Evolutionary conservation across 2,113 vertebrate species (phyloP).

Genomic region (Heterochromis multidens): DNA sequence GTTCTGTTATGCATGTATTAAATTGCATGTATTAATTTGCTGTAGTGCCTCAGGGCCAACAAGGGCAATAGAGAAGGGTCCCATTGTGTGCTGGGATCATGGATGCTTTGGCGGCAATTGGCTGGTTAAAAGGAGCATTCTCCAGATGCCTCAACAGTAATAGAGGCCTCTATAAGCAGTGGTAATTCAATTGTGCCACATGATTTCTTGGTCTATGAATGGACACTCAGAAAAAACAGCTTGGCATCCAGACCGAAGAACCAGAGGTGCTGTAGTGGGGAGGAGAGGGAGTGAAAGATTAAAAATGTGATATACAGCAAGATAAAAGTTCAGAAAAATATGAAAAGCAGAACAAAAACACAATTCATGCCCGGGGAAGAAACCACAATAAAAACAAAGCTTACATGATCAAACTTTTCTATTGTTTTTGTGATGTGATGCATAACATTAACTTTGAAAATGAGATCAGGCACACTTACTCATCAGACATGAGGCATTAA

Average conservation of each 20-base stretch:
- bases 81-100: slow-evolving; percentile 65
- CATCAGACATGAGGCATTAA: neutral
- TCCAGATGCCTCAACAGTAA: slow-evolving; percentile 68
- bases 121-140: slow-evolving; percentile 66
- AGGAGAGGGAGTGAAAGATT: neutral
- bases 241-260: slow-evolving; percentile 52
- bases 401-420: neutral
- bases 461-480: neutral
- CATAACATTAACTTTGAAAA: slow-evolving; percentile 2
- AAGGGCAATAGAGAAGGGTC: slow-evolving; percentile 58
- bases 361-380: neutral
- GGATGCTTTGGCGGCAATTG: slow-evolving; percentile 32
- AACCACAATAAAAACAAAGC: neutral
- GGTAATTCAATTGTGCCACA: slow-evolving; percentile 70
- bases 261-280: neutral
- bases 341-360: neutral
- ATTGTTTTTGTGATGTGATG: slow-evolving; percentile 4
- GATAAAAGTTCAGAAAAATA: neutral
- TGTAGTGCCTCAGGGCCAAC: slow-evolving; percentile 39
- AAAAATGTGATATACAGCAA: neutral
- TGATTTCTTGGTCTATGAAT: slow-evolving; percentile 65
- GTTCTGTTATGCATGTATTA: neutral
- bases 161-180: slow-evolving; percentile 53
- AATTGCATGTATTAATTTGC: neutral
- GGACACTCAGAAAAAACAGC: slow-evolving; percentile 55